Conservation (phyloP, 2,888 invertebrate genomes). For the Willowsia nigromaculata region DNA sequence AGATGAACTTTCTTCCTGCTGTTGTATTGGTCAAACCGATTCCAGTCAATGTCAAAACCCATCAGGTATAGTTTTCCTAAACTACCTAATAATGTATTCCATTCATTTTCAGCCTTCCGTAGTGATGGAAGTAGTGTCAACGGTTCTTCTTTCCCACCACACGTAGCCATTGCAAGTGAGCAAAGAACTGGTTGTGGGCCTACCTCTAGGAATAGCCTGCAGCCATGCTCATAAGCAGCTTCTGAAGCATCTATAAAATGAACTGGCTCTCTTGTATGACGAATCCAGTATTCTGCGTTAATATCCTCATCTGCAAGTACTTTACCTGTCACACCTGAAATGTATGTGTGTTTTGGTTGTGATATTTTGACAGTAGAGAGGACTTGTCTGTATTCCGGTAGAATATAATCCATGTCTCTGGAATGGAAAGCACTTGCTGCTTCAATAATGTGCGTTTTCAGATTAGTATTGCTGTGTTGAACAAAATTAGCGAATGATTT, state of each 20-base stretch:
- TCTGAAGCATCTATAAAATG: slow-evolving; percentile 56
- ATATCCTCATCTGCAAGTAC: slow-evolving; percentile 37
- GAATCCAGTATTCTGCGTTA: slow-evolving; percentile 65
- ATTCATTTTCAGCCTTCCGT: slow-evolving; percentile 62
- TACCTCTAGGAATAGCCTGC: slow-evolving; percentile 70
- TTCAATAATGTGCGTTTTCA: slow-evolving; percentile 58
- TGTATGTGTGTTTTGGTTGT: slow-evolving; percentile 41
- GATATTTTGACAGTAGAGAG: not conserved
- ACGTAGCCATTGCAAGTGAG: slow-evolving; percentile 52
- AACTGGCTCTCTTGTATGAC: slow-evolving; percentile 65
- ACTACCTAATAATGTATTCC: slow-evolving; percentile 56
- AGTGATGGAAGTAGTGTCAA: slow-evolving; percentile 60
- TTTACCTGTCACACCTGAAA: slow-evolving; percentile 62
- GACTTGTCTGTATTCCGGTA: slow-evolving; percentile 58
- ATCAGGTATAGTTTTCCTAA: slow-evolving; percentile 63
- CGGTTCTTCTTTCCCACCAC: slow-evolving; percentile 20
- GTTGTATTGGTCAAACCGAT: slow-evolving; percentile 54
- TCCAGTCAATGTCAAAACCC: slow-evolving; percentile 71
- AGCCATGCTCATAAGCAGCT: slow-evolving; percentile 46
- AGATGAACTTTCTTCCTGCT: slow-evolving; percentile 47
- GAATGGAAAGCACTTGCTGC: slow-evolving; percentile 72
- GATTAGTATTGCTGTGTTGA: not conserved
- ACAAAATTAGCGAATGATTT: slow-evolving; percentile 48
- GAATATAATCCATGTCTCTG: slow-evolving; percentile 64
- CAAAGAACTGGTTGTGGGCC: slow-evolving; percentile 73